Base-by-base conservation (phyloP, 2,113 vertebrate species). In the Terrapene triunguis region DNA sequence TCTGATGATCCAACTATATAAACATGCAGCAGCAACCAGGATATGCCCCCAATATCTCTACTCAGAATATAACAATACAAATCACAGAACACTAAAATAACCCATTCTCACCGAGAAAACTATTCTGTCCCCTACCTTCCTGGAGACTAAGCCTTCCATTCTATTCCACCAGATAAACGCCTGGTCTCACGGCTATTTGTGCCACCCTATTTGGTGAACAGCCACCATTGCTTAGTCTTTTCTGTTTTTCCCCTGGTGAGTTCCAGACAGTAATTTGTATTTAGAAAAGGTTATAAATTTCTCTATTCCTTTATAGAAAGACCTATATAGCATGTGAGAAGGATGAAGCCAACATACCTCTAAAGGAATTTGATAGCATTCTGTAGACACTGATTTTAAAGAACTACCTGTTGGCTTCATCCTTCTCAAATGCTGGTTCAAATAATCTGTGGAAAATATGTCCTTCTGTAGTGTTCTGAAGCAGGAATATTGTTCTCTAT, bases 311-410 rank as follows among this genome's bases (percentile, higher is more conserved):
- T 91, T 78, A 80, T 82, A 6, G 2, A 74, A 92, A 93, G 54
- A 85, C 50, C 54, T 87, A 87, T 7, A 42, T 5, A 83, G 50
- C 53, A 88, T 76, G 72, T 81, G 17, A 91, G 78, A 91, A 81
- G 8, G 8, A 19, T 90, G 57, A 93, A 85, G 76, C 72, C 57
- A 90, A 96, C 4, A 93, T 50, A 92, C 85, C 90, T 93, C 47
- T 87, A 90, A 94, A 87, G 57, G 50, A 50, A 92, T 93, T 92
- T 94, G 80, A 81, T 57, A 94, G 29, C 19, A 88, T 50, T 92
- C 91, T 47, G 79, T 83, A 89, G 79, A 91, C 88, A 89, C 81
- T 5, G 13, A 38, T 91, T 83, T 54, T 48, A 57, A 93, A 92
- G 35, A 87, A 47, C 29, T 91, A 84, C 88, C 50, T 38, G 35